Evolutionary conservation across 2,797 vertebrate genomes (phyloP).

Genomic region (Lemur catta): DNA sequence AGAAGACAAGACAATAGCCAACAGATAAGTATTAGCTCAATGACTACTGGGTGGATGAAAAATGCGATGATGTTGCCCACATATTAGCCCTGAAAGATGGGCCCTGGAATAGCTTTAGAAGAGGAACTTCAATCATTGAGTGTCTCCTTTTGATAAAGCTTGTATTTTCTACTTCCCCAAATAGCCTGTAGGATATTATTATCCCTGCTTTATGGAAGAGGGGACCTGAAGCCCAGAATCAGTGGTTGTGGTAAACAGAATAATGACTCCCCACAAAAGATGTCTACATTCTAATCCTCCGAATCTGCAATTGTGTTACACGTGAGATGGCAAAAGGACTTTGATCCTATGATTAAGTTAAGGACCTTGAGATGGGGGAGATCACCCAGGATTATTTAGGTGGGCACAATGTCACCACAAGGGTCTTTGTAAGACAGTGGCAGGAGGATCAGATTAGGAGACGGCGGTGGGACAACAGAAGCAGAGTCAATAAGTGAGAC

Average conservation of each 20-base stretch:
- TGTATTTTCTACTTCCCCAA: neutral
- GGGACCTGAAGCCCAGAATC: neutral
- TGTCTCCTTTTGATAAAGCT: neutral
- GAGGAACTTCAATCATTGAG: neutral
- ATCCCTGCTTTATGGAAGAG: neutral
- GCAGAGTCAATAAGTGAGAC: neutral
- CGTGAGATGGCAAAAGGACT: neutral
- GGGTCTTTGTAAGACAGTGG: neutral
- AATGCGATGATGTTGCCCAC: neutral
- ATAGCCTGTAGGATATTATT: neutral
- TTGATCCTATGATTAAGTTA: neutral
- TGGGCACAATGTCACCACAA: neutral
- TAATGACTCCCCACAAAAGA: neutral
- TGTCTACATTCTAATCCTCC: too few species aligned
- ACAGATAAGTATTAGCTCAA: rapidly evolving
- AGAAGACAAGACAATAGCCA: neutral
- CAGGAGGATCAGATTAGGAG: too few species aligned
- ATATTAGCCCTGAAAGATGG: too few species aligned
- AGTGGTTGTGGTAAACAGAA: neutral
- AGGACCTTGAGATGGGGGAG: neutral
- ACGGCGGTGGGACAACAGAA: neutral
- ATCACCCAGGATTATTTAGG: neutral
- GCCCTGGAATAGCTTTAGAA: neutral
- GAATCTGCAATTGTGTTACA: too few species aligned
- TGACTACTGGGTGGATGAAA: neutral